Evolutionary conservation across 1,140 invertebrate genomes (phyloP).

Genomic region (Dolichoris vasculosae): DNA sequence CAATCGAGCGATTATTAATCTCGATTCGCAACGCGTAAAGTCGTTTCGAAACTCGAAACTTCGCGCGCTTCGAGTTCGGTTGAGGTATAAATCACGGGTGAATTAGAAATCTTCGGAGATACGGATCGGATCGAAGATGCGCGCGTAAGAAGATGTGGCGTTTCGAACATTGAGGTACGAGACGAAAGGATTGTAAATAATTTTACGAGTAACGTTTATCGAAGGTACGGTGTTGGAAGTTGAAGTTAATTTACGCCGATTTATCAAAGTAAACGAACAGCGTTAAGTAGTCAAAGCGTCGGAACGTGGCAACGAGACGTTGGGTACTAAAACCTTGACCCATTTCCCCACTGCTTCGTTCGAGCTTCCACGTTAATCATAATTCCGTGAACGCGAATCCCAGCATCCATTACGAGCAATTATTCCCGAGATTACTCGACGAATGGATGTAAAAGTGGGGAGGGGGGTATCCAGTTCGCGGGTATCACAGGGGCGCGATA

Average conservation of each 20-base stretch:
- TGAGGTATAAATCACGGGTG: too few species aligned
- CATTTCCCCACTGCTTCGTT: neutral
- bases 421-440: neutral
- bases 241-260: neutral
- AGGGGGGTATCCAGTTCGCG: too few species aligned
- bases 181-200: too few species aligned
- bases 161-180: too few species aligned
- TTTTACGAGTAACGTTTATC: too few species aligned
- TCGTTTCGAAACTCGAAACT: too few species aligned
- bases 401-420: neutral
- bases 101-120: too few species aligned
- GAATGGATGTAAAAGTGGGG: neutral
- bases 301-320: neutral
- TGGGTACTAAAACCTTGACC: slow-evolving; percentile 30
- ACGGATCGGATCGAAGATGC: too few species aligned
- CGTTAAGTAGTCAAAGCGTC: neutral
- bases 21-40: too few species aligned
- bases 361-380: neutral
- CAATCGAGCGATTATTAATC: too few species aligned
- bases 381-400: neutral
- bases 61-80: too few species aligned
- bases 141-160: too few species aligned
- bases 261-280: neutral
- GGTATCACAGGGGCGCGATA: neutral
- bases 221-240: neutral